A percentile compares a stretch with the other conserved stretches of the same genome.
Conservation (phyloP, 2,888 invertebrate species). For the Phytoseiulus persimilis region DNA sequence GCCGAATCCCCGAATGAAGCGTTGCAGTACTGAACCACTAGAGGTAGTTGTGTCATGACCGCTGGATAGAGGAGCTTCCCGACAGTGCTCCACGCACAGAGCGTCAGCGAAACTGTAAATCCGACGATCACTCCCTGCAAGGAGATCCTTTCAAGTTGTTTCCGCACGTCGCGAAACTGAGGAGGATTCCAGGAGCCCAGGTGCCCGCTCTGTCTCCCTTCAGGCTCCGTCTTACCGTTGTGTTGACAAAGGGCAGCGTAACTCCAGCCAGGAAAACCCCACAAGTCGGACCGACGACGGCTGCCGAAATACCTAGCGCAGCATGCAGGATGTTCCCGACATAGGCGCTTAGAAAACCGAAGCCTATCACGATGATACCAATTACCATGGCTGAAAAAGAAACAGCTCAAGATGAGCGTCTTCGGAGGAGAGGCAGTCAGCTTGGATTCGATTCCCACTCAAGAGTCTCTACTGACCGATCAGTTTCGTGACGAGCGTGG, state of each 20-base stretch:
- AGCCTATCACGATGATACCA: neutral
- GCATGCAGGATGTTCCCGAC: conserved; percentile 24
- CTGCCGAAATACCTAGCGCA: conserved; percentile 7
- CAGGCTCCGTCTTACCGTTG: neutral
- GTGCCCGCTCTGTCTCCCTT: too few species aligned
- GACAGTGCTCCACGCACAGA: conserved; percentile 9
- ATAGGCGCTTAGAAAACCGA: conserved; percentile 8
- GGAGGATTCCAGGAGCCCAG: too few species aligned
- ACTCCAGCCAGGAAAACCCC: conserved; percentile 11
- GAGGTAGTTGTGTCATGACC: neutral
- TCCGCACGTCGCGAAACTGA: too few species aligned
- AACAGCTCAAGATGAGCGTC: neutral
- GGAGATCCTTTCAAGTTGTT: neutral
- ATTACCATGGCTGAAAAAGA: neutral
- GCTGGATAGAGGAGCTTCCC: conserved; percentile 13
- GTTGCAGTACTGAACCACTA: conserved; percentile 10
- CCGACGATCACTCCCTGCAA: neutral
- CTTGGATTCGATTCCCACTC: too few species aligned
- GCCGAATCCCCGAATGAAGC: neutral
- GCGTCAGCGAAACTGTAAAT: conserved; percentile 6
- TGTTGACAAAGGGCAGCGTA: conserved; percentile 13
- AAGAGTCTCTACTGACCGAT: conserved; percentile 11
- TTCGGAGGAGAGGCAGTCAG: too few species aligned
- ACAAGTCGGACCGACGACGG: conserved; percentile 7
- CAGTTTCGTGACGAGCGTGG: neutral